These are phyloP conservation scores for Heterohyrax brucei DNA, from an alignment of 2,797 vertebrate genomes.

Conservation along the genomic window DNA sequence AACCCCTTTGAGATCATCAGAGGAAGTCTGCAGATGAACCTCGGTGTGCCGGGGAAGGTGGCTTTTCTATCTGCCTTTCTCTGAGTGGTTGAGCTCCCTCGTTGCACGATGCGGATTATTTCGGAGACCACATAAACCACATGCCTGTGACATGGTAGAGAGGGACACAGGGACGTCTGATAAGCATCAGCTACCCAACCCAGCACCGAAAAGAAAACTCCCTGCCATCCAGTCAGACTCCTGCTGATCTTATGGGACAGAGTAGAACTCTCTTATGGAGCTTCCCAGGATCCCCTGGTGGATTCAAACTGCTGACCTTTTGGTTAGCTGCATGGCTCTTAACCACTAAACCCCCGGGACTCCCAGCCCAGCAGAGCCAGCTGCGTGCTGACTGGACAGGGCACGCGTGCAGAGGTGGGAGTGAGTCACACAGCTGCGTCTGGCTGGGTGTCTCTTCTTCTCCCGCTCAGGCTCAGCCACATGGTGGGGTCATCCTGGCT, in stretches of 20 bases:
- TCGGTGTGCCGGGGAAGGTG: conserved; percentile 61
- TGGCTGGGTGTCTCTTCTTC: neutral
- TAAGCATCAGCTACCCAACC: conserved; percentile 68
- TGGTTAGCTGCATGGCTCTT: no score
- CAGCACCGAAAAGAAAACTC: no score
- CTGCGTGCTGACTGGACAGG: neutral
- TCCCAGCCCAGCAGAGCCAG: neutral
- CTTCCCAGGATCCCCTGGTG: no score
- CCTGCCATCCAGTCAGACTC: no score
- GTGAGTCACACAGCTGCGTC: fast-evolving
- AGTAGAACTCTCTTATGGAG: no score
- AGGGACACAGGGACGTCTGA: conserved; percentile 73
- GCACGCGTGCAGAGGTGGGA: neutral
- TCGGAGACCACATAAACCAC: conserved; percentile 61
- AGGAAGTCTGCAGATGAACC: conserved; percentile 74
- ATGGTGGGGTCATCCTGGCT: neutral
- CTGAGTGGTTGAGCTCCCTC: conserved; percentile 80
- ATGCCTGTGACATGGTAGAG: conserved; percentile 72
- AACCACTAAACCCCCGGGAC: neutral
- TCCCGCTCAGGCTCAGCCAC: neutral
- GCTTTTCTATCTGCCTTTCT: conserved; percentile 73
- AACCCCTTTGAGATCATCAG: neutral
- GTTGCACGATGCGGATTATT: conserved; percentile 74
- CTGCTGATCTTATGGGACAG: no score
- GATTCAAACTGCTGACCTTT: no score